Evolutionary conservation across 2,888 invertebrate species (phyloP).

Genomic region (Folsomia manolachei): DNA sequence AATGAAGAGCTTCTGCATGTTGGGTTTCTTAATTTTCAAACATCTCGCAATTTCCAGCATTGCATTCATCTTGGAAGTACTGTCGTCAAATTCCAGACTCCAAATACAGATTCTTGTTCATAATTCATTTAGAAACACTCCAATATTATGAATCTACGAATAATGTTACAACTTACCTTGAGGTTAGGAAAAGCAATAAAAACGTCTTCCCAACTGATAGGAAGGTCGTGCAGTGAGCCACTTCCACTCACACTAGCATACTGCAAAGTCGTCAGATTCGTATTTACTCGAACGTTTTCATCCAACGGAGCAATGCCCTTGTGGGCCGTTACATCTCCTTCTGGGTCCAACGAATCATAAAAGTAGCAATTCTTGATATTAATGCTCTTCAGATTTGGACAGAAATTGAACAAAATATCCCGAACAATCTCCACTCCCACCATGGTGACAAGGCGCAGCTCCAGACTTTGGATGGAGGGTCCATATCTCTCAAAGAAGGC

Average conservation of each 20-base stretch:
- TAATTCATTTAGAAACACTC: too few relatives aligned
- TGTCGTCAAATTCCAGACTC: too few relatives aligned
- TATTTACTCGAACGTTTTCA: constrained; percentile 25
- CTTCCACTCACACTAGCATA: constrained; percentile 38
- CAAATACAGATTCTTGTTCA: too few relatives aligned
- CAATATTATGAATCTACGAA: background rate
- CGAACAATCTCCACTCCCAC: constrained; percentile 31
- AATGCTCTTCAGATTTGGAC: constrained; percentile 31
- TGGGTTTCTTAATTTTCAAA: too few relatives aligned
- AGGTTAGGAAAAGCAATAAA: constrained; percentile 32
- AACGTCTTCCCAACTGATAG: constrained; percentile 35
- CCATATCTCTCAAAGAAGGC: constrained; percentile 37
- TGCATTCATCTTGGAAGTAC: too few relatives aligned
- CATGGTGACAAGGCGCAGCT: constrained; percentile 32
- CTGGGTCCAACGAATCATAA: too few relatives aligned
- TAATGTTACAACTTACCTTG: constrained; percentile 23
- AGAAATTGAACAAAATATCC: constrained; percentile 31
- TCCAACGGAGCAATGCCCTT: constrained; percentile 22
- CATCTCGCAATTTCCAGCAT: too few relatives aligned
- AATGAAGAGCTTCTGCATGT: too few relatives aligned
- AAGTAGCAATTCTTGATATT: constrained; percentile 36
- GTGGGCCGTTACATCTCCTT: constrained; percentile 17
- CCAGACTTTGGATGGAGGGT: constrained; percentile 30
- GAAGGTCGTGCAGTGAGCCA: constrained; percentile 27
- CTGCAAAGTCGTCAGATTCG: constrained; percentile 28